Conservation (phyloP, 2,888 invertebrate genomes). For the Plebejus argus region DNA sequence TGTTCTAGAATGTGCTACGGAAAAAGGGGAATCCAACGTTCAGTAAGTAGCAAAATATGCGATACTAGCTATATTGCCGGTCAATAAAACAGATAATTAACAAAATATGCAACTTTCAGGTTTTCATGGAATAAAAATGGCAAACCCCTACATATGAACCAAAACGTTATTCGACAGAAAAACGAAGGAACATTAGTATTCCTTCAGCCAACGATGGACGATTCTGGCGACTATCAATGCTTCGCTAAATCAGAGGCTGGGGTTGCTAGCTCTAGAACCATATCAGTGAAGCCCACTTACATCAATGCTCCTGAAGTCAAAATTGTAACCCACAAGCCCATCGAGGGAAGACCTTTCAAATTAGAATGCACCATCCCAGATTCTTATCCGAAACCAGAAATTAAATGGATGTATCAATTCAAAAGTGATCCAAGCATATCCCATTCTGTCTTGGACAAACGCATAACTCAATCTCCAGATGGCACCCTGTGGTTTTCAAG, state of each 20-base stretch:
- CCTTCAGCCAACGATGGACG: constrained; percentile 51
- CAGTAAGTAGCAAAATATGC: constrained; percentile 50
- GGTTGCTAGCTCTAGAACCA: constrained; percentile 54
- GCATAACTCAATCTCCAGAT: constrained; percentile 58
- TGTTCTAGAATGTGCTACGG: constrained; percentile 53
- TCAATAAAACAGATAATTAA: not conserved
- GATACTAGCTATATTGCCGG: not conserved
- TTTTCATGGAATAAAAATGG: constrained; percentile 63
- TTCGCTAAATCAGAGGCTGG: constrained; percentile 55
- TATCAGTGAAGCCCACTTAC: constrained; percentile 53
- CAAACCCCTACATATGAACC: constrained; percentile 35
- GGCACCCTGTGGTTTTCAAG: constrained; percentile 63
- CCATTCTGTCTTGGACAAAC: constrained; percentile 49
- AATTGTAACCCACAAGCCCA: constrained; percentile 52
- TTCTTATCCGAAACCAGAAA: constrained; percentile 60
- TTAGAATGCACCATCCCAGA: constrained; percentile 58
- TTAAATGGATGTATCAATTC: constrained; percentile 58
- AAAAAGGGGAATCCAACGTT: constrained; percentile 48
- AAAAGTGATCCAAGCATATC: constrained; percentile 48
- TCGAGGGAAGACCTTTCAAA: constrained; percentile 59
- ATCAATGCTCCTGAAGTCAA: constrained; percentile 49
- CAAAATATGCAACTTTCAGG: constrained; percentile 45
- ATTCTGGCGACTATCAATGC: constrained; percentile 64
- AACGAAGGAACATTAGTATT: constrained; percentile 58
- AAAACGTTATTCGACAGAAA: constrained; percentile 49